These are phyloP conservation scores for Meganola albula DNA, from an alignment of 2,888 invertebrate species.

Conservation along the genomic window DNA sequence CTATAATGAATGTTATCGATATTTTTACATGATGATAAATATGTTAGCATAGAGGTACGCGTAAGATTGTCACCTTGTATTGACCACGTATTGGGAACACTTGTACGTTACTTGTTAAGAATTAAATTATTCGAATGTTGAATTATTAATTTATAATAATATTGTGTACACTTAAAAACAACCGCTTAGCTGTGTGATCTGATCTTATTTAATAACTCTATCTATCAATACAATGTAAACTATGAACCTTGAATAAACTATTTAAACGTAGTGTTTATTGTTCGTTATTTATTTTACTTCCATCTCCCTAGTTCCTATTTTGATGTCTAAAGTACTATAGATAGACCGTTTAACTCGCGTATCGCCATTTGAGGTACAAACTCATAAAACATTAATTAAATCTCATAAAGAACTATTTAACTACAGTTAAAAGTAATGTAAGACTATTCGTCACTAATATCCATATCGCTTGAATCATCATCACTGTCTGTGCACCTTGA, in stretches of 20 bases:
- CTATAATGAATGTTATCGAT: conserved; percentile 66
- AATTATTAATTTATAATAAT: conserved; percentile 67
- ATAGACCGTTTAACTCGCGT: no score
- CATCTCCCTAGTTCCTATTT: no score
- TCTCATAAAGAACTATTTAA: no score
- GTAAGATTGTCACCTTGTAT: conserved; percentile 43
- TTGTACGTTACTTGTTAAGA: conserved; percentile 68
- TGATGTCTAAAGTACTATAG: no score
- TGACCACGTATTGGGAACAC: conserved; percentile 65
- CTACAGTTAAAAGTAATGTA: no score
- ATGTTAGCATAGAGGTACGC: conserved; percentile 50
- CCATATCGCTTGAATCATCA: no score
- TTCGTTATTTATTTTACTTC: conserved; percentile 61
- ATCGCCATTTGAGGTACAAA: no score
- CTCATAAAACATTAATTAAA: no score
- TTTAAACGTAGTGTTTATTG: conserved; percentile 59
- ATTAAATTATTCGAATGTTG: conserved; percentile 73
- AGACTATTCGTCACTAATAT: no score
- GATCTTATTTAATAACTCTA: conserved; percentile 68
- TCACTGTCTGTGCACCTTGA: no score
- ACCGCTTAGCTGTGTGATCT: conserved; percentile 76
- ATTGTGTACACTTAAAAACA: conserved; percentile 62
- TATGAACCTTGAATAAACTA: conserved; percentile 72
- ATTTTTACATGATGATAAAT: conserved; percentile 63
- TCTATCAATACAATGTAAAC: conserved; percentile 74